Base-by-base conservation (phyloP, 2,113 vertebrate species). In the Triplophysa tibetana region DNA sequence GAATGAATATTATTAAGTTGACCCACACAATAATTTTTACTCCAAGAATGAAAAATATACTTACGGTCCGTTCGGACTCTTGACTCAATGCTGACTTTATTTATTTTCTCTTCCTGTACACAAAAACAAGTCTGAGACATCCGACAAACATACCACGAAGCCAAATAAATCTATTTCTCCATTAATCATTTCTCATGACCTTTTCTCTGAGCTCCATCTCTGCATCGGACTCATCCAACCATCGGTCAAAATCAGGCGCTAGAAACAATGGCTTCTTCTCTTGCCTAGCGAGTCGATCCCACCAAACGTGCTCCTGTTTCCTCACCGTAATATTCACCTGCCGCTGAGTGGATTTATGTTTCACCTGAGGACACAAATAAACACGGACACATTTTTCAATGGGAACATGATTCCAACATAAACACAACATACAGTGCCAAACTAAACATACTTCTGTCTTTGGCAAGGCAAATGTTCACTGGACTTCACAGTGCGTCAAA, bases 221-320 rank as follows among this genome's bases (percentile, higher is more conserved):
- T 0, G 97, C 96, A 60, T 98, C 98, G 0, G 98, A 99, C 80
- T 99, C 97, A 0, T 98, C 97, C 81, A 98, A 74, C 97, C 98
- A 99, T 84, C 97, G 96, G 86, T 99, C 97, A 9, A 98, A 99
- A 86, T 99, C 98, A 0, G 96, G 96, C 0, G 89, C 89, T 43
- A 99, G 86, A 85, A 98, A 99, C 26, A 95, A 83, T 0, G 97
- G 97, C 58, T 94, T 96, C 56, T 95, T 95, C 88, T 96, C 95
- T 65, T 96, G 96, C 74, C 88, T 89, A 23, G 93, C 94, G 76
- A 98, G 92, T 29, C 96, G 91, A 62, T 95, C 92, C 98, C 98
- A 99, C 98, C 97, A 99, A 73, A 87, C 92, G 64, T 88, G 91
- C 85, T 92, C 89, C 52, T 92, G 89, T 86, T 99, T 99, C 90